Percentiles rank a stretch among this genome's conserved stretches.
phyloP scores from a whole-genome alignment of 2,113 vertebrate genomes.

The Myrmecobius fasciatus region DNA sequence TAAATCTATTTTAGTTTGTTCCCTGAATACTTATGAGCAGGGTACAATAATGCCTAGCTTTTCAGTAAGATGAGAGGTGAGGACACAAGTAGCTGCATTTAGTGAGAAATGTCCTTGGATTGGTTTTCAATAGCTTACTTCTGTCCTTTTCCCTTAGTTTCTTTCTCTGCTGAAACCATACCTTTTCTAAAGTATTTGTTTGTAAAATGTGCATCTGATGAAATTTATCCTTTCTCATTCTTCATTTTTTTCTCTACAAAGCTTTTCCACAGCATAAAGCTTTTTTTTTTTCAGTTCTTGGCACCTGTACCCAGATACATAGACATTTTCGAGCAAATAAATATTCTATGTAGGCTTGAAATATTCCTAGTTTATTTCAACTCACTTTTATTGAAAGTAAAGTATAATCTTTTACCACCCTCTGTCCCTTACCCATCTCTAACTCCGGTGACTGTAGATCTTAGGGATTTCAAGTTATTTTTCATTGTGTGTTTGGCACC shows the following conservation, averaged over 20 bases:
- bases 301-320: neutral
- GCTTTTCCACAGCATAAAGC: neutral
- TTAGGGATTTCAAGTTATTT: conserved; percentile 60
- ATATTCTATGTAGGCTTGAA: neutral
- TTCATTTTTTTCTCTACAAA: neutral
- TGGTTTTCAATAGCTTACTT: neutral
- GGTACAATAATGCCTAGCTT: neutral
- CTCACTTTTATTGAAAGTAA: conserved; percentile 1
- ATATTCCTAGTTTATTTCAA: conserved; percentile 24
- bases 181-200: neutral
- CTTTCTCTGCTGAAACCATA: neutral
- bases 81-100: neutral
- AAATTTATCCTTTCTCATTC: neutral
- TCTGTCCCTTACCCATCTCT: neutral
- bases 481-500: conserved; percentile 46
- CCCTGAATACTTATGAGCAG: neutral
- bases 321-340: neutral
- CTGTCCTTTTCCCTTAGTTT: neutral
- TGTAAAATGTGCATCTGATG: neutral
- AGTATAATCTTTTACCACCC: neutral
- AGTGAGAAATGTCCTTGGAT: neutral
- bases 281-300: neutral
- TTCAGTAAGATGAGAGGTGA: neutral
- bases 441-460: neutral
- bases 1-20: neutral